Evolutionary conservation across 2,797 vertebrate species (phyloP).

Genomic region (Gymnocypris eckloni): DNA sequence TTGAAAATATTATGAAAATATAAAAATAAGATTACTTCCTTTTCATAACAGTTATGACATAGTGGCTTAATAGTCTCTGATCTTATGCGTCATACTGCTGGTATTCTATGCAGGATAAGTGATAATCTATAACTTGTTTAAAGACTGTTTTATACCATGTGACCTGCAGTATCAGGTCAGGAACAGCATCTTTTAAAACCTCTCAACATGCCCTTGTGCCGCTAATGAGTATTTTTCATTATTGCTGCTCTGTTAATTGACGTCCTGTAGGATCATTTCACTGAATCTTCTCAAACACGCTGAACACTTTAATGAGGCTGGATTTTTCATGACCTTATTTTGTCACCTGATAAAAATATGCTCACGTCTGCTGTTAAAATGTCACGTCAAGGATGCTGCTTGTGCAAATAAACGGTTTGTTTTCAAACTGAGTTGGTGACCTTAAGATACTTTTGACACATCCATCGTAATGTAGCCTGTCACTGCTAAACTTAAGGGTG

Average conservation of each 20-base stretch:
- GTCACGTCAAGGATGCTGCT: background rate
- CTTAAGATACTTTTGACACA: background rate
- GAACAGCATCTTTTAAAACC: slow-evolving; percentile 1
- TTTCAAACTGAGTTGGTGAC: background rate
- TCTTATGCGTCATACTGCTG: background rate
- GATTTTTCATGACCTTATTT: no score
- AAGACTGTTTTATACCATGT: slow-evolving; percentile 1
- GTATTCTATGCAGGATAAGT: background rate
- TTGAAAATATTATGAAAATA: no score
- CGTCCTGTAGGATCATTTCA: slow-evolving; percentile 23
- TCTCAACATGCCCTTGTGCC: background rate
- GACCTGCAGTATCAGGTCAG: background rate
- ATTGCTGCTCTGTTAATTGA: slow-evolving; percentile 41
- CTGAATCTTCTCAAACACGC: background rate
- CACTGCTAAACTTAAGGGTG: slow-evolving; percentile 3
- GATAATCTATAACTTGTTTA: slow-evolving; percentile 27
- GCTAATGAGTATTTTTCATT: slow-evolving; percentile 40
- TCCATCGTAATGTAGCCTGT: background rate
- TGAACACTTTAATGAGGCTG: slow-evolving; percentile 29
- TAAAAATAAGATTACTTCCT: background rate
- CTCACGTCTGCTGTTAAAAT: background rate
- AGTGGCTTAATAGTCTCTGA: background rate
- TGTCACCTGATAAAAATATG: slow-evolving; percentile 21
- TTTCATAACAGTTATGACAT: background rate
- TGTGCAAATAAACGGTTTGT: background rate